phyloP scores from a whole-genome alignment of 2,113 vertebrate species.

The Limnothrissa miodon region DNA sequence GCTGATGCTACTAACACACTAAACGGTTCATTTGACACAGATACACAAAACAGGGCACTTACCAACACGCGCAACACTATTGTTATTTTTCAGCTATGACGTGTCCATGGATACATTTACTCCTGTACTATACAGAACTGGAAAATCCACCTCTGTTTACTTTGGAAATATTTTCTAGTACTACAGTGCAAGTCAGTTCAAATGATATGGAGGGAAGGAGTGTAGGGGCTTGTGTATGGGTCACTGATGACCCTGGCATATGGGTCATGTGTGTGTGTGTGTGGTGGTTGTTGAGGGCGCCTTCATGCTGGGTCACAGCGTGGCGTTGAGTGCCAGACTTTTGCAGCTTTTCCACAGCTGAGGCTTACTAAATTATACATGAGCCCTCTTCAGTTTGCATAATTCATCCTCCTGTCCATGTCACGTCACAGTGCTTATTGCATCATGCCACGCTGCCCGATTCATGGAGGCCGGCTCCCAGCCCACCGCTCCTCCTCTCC shows the following conservation, averaged over 20 bases:
- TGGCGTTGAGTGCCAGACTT: constrained; percentile 45
- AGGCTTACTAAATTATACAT: constrained; percentile 69
- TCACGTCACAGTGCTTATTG: constrained; percentile 46
- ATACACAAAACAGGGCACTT: background rate
- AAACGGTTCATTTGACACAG: background rate
- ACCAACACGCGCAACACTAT: background rate
- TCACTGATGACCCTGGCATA: background rate
- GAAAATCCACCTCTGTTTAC: background rate
- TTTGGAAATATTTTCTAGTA: background rate
- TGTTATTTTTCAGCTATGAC: background rate
- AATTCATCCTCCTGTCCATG: constrained; percentile 68
- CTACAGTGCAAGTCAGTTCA: too few species aligned
- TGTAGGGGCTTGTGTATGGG: background rate
- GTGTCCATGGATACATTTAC: background rate
- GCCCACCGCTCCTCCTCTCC: background rate
- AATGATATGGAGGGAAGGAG: too few species aligned
- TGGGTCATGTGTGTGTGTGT: background rate
- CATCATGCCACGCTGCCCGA: background rate
- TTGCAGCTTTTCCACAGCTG: constrained; percentile 58
- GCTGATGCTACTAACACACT: background rate
- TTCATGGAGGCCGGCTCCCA: background rate
- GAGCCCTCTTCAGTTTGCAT: constrained; percentile 54
- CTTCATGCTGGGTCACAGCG: constrained; percentile 22
- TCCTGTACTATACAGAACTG: background rate
- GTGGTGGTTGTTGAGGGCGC: background rate